Percentiles rank a stretch among this genome's conserved stretches.
These are phyloP conservation scores for Labroides dimidiatus DNA, from an alignment of 2,797 vertebrate genomes.

Conservation along the genomic window DNA sequence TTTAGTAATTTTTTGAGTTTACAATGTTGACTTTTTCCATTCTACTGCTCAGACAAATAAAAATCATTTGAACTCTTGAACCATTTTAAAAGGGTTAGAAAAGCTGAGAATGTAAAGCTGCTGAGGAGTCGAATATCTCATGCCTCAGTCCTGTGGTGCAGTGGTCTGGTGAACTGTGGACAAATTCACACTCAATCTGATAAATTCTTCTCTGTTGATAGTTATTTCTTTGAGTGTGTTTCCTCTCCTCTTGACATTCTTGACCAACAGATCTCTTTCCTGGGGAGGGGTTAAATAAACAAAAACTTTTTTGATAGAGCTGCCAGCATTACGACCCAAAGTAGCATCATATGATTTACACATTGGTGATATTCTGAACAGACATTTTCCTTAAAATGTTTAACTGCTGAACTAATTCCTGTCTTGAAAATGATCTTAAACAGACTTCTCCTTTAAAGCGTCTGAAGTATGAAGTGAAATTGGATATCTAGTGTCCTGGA, in stretches of 20 bases:
- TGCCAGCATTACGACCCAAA: conserved; percentile 25
- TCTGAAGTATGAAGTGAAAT: conserved; percentile 51
- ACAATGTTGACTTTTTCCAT: not conserved
- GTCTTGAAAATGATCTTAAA: conserved; percentile 43
- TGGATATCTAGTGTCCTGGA: conserved; percentile 53
- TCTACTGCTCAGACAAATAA: conserved; percentile 1
- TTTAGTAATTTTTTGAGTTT: too few relatives aligned
- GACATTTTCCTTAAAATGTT: not conserved
- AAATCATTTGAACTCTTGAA: not conserved
- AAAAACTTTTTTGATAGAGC: conserved; percentile 14
- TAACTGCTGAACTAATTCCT: conserved; percentile 37
- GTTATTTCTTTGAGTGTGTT: conserved; percentile 30
- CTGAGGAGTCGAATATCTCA: not conserved
- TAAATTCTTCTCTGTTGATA: conserved; percentile 6
- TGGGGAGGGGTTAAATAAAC: not conserved
- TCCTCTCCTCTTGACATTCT: conserved; percentile 24
- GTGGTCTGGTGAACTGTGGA: conserved; percentile 5
- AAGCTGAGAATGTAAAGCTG: not conserved
- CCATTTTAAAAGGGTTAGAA: not conserved
- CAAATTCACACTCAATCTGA: not conserved
- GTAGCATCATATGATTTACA: conserved; percentile 34
- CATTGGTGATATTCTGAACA: conserved; percentile 52
- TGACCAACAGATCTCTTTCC: conserved; percentile 26
- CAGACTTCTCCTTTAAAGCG: conserved; percentile 23
- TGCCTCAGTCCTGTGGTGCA: not conserved